These are phyloP conservation scores for Eristalinus sepulchralis DNA, from an alignment of 2,888 invertebrate genomes.

Conservation along the genomic window DNA sequence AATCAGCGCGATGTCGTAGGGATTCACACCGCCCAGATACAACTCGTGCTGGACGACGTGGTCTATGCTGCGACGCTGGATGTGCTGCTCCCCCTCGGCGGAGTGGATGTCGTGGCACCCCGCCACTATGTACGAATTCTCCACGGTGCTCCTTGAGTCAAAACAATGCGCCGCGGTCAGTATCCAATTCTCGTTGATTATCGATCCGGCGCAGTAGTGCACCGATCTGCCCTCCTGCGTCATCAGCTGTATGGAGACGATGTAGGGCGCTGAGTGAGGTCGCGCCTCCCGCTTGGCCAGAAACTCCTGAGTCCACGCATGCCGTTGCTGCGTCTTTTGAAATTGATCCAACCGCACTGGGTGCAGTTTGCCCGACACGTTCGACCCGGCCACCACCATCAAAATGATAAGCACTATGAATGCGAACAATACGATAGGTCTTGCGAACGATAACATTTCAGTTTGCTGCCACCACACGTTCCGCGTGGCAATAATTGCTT, in stretches of 20 bases:
- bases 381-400: conserved; percentile 46
- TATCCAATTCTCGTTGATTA: conserved; percentile 79
- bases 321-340: conserved; percentile 23
- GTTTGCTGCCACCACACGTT: not conserved
- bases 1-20: conserved; percentile 79
- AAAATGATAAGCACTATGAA: conserved; percentile 6
- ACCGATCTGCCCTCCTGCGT: conserved; percentile 73
- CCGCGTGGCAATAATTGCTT: not conserved
- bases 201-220: conserved; percentile 79
- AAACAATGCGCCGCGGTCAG: conserved; percentile 79
- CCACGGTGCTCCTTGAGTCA: conserved; percentile 74
- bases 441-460: conserved; percentile 38
- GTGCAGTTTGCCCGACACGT: conserved; percentile 29
- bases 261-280: conserved; percentile 78
- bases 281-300: conserved; percentile 78
- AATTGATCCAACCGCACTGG: conserved; percentile 38
- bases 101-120: conserved; percentile 78
- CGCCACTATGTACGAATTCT: conserved; percentile 77
- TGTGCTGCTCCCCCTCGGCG: conserved; percentile 64
- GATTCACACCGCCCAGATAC: conserved; percentile 78
- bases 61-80: conserved; percentile 78
- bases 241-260: conserved; percentile 78
- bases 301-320: conserved; percentile 75
- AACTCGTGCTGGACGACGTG: conserved; percentile 77
- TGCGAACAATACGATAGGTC: conserved; percentile 4